Evolutionary conservation across 1,140 invertebrate species (phyloP).

Genomic region (Vollenhovia emeryi): DNA sequence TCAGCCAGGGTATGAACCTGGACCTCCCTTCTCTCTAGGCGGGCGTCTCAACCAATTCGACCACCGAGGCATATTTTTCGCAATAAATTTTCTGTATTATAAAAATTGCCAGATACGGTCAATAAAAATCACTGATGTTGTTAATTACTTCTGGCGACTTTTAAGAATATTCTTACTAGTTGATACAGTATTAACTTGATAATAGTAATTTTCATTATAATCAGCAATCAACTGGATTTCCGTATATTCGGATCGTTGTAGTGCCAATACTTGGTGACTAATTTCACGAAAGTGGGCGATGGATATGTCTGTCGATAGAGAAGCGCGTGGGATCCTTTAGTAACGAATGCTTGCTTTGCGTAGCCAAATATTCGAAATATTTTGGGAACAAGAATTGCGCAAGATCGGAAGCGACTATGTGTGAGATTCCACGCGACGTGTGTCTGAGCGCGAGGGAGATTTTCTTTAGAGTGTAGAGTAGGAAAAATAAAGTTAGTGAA

Average conservation of each 20-base stretch:
- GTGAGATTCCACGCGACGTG: neutral
- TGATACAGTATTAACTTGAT: neutral
- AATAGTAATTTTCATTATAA: neutral
- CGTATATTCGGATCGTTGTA: neutral
- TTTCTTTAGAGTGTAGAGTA: neutral
- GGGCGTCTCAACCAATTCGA: no score
- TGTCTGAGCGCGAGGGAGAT: neutral
- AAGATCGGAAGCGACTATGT: constrained; percentile 44
- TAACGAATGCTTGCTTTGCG: constrained; percentile 28
- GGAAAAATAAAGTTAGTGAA: constrained; percentile 14
- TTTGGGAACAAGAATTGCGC: constrained; percentile 51
- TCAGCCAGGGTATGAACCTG: no score
- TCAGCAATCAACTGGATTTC: neutral
- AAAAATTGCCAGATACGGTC: no score
- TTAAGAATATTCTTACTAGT: no score
- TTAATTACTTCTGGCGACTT: no score
- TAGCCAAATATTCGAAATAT: constrained; percentile 56
- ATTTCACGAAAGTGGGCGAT: constrained; percentile 15
- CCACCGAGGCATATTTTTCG: no score
- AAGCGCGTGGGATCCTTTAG: constrained; percentile 24
- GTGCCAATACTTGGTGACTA: neutral
- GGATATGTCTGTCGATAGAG: neutral
- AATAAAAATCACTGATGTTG: no score
- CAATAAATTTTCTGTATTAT: no score
- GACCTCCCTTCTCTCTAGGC: no score